These are phyloP conservation scores for Apodemus speciosus DNA, from an alignment of 2,113 vertebrate genomes.

Conservation along the genomic window DNA sequence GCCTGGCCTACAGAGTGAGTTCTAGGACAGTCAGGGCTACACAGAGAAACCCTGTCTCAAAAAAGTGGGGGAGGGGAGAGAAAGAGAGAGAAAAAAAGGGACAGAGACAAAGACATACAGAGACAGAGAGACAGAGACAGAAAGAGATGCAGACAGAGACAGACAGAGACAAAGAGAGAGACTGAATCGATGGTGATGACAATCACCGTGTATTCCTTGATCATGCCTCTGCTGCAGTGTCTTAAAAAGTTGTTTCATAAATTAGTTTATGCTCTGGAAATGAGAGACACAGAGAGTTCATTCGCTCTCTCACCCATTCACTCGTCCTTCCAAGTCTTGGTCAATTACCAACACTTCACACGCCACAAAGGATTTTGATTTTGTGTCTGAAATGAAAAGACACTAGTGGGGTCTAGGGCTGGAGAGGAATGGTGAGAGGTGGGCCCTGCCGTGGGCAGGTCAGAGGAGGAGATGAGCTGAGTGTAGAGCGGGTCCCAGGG, in stretches of 20 bases:
- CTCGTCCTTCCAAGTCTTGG: background rate
- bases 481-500: background rate
- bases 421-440: background rate
- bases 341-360: background rate
- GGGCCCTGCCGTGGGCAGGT: background rate
- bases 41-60: background rate
- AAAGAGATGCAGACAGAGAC: too few relatives aligned
- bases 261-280: background rate
- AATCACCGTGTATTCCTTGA: background rate
- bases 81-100: background rate
- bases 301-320: background rate
- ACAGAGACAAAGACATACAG: background rate
- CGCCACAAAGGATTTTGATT: background rate
- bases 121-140: too few relatives aligned
- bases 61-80: background rate
- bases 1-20: background rate
- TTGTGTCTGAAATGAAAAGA: background rate
- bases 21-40: background rate
- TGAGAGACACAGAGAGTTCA: background rate
- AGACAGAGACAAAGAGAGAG: background rate
- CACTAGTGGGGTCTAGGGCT: background rate
- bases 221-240: background rate
- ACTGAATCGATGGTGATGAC: background rate
- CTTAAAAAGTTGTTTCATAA: background rate
- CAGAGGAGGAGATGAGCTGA: background rate